Conservation (phyloP, 2,113 vertebrate species). For the Erinaceus europaeus region DNA sequence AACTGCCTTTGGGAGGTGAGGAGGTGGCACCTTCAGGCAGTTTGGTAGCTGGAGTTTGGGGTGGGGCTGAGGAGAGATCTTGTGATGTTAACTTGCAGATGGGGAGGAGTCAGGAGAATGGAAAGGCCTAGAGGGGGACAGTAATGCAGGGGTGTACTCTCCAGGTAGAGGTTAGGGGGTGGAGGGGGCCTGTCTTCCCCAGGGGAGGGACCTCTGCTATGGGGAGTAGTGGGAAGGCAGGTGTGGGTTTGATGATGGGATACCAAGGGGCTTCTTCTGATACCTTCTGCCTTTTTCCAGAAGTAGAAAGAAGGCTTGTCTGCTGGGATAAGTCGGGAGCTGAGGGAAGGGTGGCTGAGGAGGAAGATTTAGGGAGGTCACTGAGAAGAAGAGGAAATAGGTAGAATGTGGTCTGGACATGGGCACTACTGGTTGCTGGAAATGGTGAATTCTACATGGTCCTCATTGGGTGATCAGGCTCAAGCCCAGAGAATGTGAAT, state of each 20-base stretch:
- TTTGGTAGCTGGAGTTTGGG: not conserved
- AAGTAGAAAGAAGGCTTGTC: not conserved
- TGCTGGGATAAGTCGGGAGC: not conserved
- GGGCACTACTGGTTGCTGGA: no score
- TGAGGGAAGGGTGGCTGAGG: not conserved
- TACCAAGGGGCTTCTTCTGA: not conserved
- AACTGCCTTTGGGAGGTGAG: conserved; percentile 16
- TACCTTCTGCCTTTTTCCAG: not conserved
- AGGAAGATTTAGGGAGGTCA: not conserved
- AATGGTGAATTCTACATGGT: no score
- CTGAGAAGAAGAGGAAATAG: no score
- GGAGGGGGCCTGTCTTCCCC: not conserved
- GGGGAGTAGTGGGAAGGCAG: not conserved
- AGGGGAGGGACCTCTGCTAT: not conserved
- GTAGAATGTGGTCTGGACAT: no score
- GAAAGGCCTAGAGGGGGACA: not conserved
- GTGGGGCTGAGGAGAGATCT: not conserved
- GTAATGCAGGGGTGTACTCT: not conserved
- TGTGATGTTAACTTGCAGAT: no score
- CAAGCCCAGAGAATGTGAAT: no score
- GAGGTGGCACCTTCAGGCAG: no score
- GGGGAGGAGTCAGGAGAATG: not conserved
- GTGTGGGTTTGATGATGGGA: not conserved
- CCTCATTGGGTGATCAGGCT: no score
- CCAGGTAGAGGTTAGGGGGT: no score